phyloP scores from a whole-genome alignment of 2,113 vertebrate genomes.

The Laticauda laticaudata region DNA sequence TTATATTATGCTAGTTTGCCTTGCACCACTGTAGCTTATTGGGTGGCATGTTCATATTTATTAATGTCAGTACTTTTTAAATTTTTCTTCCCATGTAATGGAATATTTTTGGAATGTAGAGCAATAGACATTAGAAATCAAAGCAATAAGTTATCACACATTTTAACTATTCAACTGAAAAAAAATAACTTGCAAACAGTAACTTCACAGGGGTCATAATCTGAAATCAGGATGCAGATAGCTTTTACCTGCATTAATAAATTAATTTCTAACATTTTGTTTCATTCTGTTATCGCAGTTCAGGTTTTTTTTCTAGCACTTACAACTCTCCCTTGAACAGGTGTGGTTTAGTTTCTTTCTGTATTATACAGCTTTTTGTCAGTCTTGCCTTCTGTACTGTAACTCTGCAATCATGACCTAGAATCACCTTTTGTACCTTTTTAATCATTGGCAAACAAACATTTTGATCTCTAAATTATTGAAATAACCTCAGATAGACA shows the following conservation, averaged over 20 bases:
- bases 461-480: constrained; percentile 53
- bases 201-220: not conserved
- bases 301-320: constrained; percentile 12
- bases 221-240: not conserved
- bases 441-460: constrained; percentile 54
- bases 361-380: constrained; percentile 44
- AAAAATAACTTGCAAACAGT: not conserved
- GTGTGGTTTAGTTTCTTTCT: constrained; percentile 53
- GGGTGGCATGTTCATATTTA: not conserved
- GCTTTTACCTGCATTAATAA: not conserved
- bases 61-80: not conserved
- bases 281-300: not conserved
- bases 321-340: constrained; percentile 43
- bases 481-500: constrained; percentile 49
- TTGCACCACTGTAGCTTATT: not conserved
- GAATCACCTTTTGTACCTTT: constrained; percentile 68
- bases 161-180: not conserved
- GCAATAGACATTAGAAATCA: not conserved
- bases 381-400: constrained; percentile 30
- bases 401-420: constrained; percentile 61
- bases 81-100: not conserved
- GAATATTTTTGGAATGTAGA: not conserved
- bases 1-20: not conserved
- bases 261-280: not conserved
- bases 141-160: not conserved